Base-by-base conservation (phyloP, 2,888 invertebrate genomes). In the Sphecodes monilicornis region DNA sequence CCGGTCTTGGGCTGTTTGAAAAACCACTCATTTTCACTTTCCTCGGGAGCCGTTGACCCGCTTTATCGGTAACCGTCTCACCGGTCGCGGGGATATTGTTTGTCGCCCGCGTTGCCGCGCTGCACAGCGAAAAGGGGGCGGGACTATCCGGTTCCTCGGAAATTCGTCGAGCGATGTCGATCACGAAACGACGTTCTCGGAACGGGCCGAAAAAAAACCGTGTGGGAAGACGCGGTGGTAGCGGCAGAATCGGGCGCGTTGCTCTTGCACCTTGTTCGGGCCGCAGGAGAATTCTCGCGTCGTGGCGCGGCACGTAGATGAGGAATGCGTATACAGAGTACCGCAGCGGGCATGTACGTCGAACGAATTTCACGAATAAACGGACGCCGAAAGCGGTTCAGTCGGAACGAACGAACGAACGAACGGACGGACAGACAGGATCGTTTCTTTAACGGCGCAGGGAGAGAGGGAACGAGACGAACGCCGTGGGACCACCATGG, bases 341-440 rank as follows among this genome's bases (percentile, higher is more conserved):
- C 84, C 60, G 75, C 74, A 74, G 36, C 73, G 11, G 41, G 74
- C 64, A 46, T 73, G 76, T 74, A 26, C 71, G 73, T 77, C 76
- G 77, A 84, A 64, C 72, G 70, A 86, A 87, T 86, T 87, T 80
- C 79, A 82, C 82, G 78, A 77, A 78, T 76, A 76, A 85, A 78
- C 78, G 46, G 54, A 32, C 76, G 77, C 77, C 77, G 41, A 46
- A 29, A 86, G 86, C 81, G 69, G 8, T 66, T 36, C 29, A 60
- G 66, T 54, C 41, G 50, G n/a, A 32, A 50, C 54, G 76, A 54
- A 39, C 41, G 26, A 41, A 39, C 10, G n/a, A 32, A 50, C 41
- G 75, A 50, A 36, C n/a, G n/a, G n/a, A n/a, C 70, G 26, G 64
- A 77, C 85, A 54, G 64, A 66, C 78, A 75, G 64, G 69, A 57